Conservation (phyloP, 2,797 vertebrate genomes). For the Parambassis ranga region DNA sequence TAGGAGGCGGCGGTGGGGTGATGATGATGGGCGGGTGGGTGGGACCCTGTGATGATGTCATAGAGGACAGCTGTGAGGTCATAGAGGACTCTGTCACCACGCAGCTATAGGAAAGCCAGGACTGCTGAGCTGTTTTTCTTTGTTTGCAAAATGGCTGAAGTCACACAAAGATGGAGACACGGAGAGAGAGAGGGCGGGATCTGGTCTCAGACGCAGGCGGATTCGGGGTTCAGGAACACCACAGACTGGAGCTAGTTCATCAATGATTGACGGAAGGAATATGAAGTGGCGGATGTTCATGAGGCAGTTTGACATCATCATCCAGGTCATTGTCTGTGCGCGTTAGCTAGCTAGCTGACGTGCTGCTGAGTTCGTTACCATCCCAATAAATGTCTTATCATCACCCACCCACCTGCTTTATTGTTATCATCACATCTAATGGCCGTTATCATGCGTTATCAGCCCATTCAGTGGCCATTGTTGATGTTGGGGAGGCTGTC, state of each 20-base stretch:
- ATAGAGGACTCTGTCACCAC: constrained; percentile 94
- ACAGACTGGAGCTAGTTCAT: neutral
- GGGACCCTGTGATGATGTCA: constrained; percentile 85
- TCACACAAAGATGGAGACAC: constrained; percentile 16
- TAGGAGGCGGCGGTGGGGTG: constrained; percentile 50
- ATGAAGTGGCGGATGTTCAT: constrained; percentile 31
- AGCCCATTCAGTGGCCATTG: no score
- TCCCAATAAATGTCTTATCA: no score
- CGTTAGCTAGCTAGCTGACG: neutral
- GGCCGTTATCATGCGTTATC: no score
- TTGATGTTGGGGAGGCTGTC: no score
- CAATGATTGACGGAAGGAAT: neutral
- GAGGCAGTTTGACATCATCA: constrained; percentile 28
- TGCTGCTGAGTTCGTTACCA: no score
- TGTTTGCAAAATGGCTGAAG: constrained; percentile 37
- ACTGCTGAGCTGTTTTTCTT: constrained; percentile 34
- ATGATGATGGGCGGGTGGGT: constrained; percentile 82
- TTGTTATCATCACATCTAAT: no score
- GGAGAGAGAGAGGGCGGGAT: constrained; percentile 33
- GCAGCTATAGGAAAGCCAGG: constrained; percentile 85
- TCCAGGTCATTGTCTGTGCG: no score
- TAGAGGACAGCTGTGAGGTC: constrained; percentile 85
- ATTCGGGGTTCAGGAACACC: neutral
- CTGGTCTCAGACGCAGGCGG: neutral
- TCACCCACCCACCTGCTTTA: no score